Percentiles rank a stretch among this genome's conserved stretches.
Evolutionary conservation across 1,140 invertebrate genomes (phyloP).

Genomic region (Drosophila equinoxialis): DNA sequence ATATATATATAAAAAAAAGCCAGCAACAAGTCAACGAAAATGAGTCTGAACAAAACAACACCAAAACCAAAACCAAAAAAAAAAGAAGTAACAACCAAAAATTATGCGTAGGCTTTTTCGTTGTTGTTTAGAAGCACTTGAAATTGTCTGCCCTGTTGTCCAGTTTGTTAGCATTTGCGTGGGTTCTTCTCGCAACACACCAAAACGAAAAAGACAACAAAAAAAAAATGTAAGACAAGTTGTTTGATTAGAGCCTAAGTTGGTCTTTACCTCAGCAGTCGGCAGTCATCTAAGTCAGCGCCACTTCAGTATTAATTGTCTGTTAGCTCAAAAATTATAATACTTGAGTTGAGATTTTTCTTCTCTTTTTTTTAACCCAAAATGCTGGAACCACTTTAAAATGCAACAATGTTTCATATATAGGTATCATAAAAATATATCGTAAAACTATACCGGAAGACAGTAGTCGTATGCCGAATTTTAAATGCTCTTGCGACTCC

Average conservation of each 20-base stretch:
- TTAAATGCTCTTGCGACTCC: background rate
- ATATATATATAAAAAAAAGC: conserved; percentile 5
- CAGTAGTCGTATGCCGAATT: background rate
- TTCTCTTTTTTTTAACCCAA: background rate
- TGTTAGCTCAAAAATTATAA: conserved; percentile 63
- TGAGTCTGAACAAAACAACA: conserved; percentile 48
- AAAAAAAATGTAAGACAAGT: conserved; percentile 42
- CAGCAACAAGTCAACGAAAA: conserved; percentile 71
- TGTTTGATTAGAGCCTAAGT: conserved; percentile 64
- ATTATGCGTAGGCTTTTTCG: conserved; percentile 60
- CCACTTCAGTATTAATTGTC: conserved; percentile 64
- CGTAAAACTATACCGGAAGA: background rate
- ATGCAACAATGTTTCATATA: conserved; percentile 8
- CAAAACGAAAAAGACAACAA: background rate
- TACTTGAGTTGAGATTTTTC: conserved; percentile 42
- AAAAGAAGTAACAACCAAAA: conserved; percentile 36
- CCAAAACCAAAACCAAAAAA: conserved; percentile 45
- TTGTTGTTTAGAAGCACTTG: conserved; percentile 74
- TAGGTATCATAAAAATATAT: background rate
- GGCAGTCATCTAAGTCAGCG: conserved; percentile 36
- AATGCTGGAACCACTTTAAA: background rate
- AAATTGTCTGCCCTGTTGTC: conserved; percentile 62
- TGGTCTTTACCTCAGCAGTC: conserved; percentile 13
- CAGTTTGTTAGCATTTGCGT: conserved; percentile 55
- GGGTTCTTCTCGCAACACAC: conserved; percentile 37